These are phyloP conservation scores for Norana najaformis DNA, from an alignment of 2,888 invertebrate species.

Conservation along the genomic window DNA sequence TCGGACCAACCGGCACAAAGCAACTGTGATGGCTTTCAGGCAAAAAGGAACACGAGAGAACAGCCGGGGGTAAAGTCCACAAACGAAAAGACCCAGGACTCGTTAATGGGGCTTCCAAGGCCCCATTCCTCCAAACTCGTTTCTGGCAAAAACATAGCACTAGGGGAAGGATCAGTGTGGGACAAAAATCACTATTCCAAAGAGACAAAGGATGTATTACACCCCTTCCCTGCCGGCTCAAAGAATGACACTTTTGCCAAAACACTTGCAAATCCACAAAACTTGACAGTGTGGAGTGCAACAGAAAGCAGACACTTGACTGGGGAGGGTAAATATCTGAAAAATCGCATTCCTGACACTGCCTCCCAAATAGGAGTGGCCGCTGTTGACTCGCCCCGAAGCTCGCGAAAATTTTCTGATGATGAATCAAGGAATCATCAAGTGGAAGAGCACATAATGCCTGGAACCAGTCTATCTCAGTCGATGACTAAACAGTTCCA, in stretches of 20 bases:
- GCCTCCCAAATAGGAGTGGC: neutral
- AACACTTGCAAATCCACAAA: neutral
- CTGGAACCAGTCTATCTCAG: neutral
- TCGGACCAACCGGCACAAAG: neutral
- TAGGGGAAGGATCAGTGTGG: neutral
- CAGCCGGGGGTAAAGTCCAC: neutral
- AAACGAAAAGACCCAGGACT: neutral
- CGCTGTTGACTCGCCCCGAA: neutral
- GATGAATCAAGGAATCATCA: neutral
- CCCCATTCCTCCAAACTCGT: neutral
- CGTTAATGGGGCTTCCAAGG: neutral
- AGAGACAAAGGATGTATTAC: neutral
- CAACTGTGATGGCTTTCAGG: constrained; percentile 14
- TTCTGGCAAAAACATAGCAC: neutral
- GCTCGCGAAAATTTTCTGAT: neutral
- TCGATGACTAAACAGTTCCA: neutral
- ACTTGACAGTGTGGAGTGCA: neutral
- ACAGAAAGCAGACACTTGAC: neutral
- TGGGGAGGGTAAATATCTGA: neutral
- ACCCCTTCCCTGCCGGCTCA: neutral
- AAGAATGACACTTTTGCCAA: neutral
- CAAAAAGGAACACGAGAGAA: neutral
- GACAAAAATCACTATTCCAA: neutral
- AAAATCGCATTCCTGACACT: constrained; percentile 24
- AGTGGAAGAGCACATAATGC: neutral